Base-by-base conservation (phyloP, 2,797 vertebrate genomes). In the Clarias pachynema region DNA sequence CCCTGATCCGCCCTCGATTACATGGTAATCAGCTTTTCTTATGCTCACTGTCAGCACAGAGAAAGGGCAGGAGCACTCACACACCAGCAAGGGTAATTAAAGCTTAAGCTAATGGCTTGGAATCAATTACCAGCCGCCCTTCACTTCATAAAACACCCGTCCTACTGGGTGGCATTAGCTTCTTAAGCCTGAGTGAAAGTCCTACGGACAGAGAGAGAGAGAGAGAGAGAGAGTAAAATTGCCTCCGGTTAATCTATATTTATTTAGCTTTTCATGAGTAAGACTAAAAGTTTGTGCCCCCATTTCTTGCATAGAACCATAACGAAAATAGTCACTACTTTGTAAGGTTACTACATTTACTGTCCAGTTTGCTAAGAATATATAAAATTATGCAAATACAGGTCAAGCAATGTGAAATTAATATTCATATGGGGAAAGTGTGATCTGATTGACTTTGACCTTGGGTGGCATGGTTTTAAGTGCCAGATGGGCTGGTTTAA, bases 21-120 rank as follows among this genome's bases (percentile, higher is more conserved):
- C 88, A 85, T 4, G 91, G 92, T 94, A 94, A 95, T 93, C 84
- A 91, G 94, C 93, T 95, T 95, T 94, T 88, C 87, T 82, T 20
- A 6, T 59, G 29, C 66, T 59, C 89, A 82, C 90, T 88, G 77
- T 75, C 78, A 86, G 83, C 87, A 86, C 85, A 53, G 59, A 44
- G 73, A 85, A 0, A 84, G 62, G 83, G 66, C 81, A 73, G 73
- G 83, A 60, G 40, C 63, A 34, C 63, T 78, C 86, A 85, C 74
- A 81, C 83, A 84, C 87, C 75, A 83, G 79, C 85, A 91, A 82
- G 89, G 90, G 89, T 90, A 93, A 94, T 94, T 93, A 93, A 87
- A 89, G 88, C 89, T 92, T 90, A 92, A 90, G 88, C 84, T 89
- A 89, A 89, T 77, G 60, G 87, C 87, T 53, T 79, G 68, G 78